Conservation (phyloP, 2,113 vertebrate species). For the Astatoreochromis straeleni region DNA sequence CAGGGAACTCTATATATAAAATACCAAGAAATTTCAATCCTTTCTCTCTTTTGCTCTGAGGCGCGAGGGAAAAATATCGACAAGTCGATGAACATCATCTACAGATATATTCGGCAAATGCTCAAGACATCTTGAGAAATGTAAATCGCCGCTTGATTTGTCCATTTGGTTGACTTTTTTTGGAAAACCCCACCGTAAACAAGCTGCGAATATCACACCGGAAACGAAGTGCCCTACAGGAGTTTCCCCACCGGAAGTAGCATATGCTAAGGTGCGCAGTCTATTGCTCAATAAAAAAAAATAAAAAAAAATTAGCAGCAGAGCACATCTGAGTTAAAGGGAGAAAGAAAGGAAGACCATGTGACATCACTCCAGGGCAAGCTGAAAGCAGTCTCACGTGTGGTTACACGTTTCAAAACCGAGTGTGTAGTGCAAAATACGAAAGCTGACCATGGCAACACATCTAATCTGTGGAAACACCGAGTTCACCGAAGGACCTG, state of each 20-base stretch:
- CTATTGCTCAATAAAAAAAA: neutral
- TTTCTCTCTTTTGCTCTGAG: neutral
- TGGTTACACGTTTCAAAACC: neutral
- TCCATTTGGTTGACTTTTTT: neutral
- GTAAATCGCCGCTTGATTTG: rapidly evolving
- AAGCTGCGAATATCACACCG: neutral
- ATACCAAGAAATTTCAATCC: neutral
- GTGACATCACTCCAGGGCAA: neutral
- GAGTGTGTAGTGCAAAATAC: neutral
- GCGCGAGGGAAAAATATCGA: rapidly evolving
- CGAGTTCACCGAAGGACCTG: neutral
- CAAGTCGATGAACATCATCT: neutral
- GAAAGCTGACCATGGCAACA: neutral
- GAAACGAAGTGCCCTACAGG: neutral
- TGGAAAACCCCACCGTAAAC: rapidly evolving
- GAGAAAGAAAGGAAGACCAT: neutral
- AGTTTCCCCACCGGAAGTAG: neutral
- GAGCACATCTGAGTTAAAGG: neutral
- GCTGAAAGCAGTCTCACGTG: neutral
- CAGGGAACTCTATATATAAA: neutral
- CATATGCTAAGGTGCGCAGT: rapidly evolving
- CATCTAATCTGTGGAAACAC: neutral
- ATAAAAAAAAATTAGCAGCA: rapidly evolving
- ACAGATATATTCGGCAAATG: rapidly evolving
- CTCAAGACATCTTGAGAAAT: neutral